These are phyloP conservation scores for Chymomyza fuscimana DNA, from an alignment of 2,888 invertebrate species.

Conservation along the genomic window DNA sequence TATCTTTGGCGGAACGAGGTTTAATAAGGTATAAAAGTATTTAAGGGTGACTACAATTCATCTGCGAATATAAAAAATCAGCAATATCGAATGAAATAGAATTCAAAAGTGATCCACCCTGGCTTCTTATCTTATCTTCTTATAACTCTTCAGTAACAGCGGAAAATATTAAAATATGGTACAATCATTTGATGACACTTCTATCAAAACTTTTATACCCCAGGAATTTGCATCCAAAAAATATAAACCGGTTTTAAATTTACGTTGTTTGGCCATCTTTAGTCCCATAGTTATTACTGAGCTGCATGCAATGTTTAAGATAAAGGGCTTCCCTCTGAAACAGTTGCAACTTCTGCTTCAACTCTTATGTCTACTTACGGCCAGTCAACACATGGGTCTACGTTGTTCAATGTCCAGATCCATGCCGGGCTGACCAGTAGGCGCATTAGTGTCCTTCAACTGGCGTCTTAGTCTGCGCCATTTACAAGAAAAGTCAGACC, in stretches of 20 bases:
- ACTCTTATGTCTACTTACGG: background rate
- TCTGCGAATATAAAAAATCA: too few relatives aligned
- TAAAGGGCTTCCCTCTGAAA: conserved; percentile 26
- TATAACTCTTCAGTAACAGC: too few relatives aligned
- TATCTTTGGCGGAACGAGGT: too few relatives aligned
- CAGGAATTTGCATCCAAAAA: too few relatives aligned
- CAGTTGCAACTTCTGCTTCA: conserved; percentile 2
- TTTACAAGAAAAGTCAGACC: conserved; percentile 31
- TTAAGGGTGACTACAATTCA: too few relatives aligned
- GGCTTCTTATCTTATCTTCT: too few relatives aligned
- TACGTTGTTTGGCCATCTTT: conserved; percentile 1
- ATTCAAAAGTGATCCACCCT: too few relatives aligned
- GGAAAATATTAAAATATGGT: too few relatives aligned
- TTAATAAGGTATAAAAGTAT: too few relatives aligned
- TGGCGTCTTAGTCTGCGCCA: conserved; percentile 47
- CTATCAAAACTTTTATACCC: too few relatives aligned
- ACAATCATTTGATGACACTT: too few relatives aligned
- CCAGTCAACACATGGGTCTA: background rate
- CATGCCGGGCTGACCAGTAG: conserved; percentile 17
- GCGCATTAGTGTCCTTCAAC: conserved; percentile 67
- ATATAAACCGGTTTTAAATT: conserved; percentile 1
- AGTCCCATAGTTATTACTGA: conserved; percentile 26
- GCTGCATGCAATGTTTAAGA: conserved; percentile 28
- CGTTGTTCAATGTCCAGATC: conserved; percentile 24
- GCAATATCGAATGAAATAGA: too few relatives aligned